These are phyloP conservation scores for Liasis olivaceus DNA, from an alignment of 2,797 vertebrate genomes.

Conservation along the genomic window DNA sequence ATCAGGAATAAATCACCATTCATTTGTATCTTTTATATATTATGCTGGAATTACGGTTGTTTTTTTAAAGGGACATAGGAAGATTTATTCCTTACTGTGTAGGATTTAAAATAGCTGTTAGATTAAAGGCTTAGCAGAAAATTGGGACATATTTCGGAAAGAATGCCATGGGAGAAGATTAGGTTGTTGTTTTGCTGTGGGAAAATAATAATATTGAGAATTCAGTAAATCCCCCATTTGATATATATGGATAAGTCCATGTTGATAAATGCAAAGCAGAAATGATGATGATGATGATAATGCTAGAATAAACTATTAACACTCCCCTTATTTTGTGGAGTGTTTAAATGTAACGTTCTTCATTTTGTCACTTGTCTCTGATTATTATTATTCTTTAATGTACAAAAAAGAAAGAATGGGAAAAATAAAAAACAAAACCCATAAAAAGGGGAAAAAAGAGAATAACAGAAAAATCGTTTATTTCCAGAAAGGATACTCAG, in stretches of 20 bases:
- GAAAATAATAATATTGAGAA: neutral
- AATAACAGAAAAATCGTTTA: no score
- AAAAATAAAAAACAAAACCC: no score
- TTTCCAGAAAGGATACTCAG: no score
- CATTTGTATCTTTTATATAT: conserved; percentile 13
- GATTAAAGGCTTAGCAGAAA: neutral
- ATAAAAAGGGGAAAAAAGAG: no score
- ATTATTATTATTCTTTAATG: neutral
- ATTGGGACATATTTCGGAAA: neutral
- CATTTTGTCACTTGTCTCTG: neutral
- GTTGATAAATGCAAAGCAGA: neutral
- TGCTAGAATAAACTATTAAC: neutral
- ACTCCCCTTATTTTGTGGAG: neutral
- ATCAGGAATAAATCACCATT: conserved; percentile 3
- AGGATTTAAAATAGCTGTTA: neutral
- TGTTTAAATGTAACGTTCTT: neutral
- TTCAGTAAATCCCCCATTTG: neutral
- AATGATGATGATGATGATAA: neutral
- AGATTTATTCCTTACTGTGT: neutral
- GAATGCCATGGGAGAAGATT: neutral
- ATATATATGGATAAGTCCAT: no score
- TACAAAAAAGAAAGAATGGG: no score
- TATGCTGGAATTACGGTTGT: neutral
- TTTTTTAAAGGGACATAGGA: neutral
- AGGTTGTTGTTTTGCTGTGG: neutral